phyloP scores from a whole-genome alignment of 1,140 invertebrate genomes.

The Cepaea nemoralis region DNA sequence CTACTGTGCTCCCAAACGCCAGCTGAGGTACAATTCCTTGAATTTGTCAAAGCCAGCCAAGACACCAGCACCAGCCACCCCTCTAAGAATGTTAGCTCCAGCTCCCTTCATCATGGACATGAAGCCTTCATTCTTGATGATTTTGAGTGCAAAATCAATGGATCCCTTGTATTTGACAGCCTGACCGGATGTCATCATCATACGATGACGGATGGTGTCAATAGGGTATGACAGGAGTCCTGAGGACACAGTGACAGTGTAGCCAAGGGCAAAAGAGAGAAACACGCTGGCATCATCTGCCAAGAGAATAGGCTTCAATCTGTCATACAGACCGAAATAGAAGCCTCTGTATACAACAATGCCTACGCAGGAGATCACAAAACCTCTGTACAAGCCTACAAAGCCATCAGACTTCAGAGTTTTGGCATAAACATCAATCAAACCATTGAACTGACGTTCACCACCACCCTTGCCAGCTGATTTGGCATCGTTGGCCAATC shows the following conservation, averaged over 20 bases:
- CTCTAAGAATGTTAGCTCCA: constrained; percentile 76
- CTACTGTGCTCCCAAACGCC: too few species aligned
- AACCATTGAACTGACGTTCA: constrained; percentile 87
- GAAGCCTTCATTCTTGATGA: constrained; percentile 73
- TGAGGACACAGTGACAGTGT: constrained; percentile 83
- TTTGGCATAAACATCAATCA: constrained; percentile 87
- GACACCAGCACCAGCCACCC: constrained; percentile 72
- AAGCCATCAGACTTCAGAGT: constrained; percentile 88
- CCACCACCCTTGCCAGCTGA: constrained; percentile 78
- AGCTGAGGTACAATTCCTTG: constrained; percentile 64
- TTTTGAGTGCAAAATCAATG: constrained; percentile 72
- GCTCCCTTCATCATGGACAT: constrained; percentile 75
- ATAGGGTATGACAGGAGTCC: constrained; percentile 93
- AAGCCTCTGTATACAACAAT: constrained; percentile 78
- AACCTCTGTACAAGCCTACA: constrained; percentile 88
- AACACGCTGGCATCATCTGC: constrained; percentile 83
- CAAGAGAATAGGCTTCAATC: constrained; percentile 85
- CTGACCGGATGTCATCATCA: constrained; percentile 80
- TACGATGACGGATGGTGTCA: constrained; percentile 90
- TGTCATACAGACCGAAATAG: constrained; percentile 95
- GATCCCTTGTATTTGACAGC: constrained; percentile 75
- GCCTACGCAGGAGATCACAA: constrained; percentile 81
- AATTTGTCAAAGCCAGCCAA: constrained; percentile 73
- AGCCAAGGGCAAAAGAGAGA: constrained; percentile 86
- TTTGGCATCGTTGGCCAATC: constrained; percentile 75